Percentiles rank a stretch among this genome's conserved stretches.
phyloP scores from a whole-genome alignment of 1,140 invertebrate genomes.

The Homalodisca vitripennis region DNA sequence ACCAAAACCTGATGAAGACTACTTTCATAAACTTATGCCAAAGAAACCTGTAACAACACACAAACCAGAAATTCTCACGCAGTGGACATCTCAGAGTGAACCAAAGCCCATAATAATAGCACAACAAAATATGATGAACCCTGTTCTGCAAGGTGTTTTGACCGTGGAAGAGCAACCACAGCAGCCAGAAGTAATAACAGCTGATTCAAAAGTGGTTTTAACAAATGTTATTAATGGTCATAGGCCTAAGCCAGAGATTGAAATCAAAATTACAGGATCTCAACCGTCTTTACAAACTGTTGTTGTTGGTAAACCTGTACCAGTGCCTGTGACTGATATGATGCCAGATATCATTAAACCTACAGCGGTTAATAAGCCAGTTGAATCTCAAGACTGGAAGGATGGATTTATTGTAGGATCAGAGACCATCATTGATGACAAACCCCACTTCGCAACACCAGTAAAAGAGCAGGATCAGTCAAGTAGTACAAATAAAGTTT shows the following conservation, averaged over 20 bases:
- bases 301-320: slow-evolving; percentile 38
- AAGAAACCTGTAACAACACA: slow-evolving; percentile 24
- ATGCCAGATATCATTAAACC: slow-evolving; percentile 28
- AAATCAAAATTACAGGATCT: slow-evolving; percentile 18
- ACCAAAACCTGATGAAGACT: slow-evolving; percentile 25
- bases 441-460: background rate
- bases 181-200: slow-evolving; percentile 42
- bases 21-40: slow-evolving; percentile 22
- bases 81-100: slow-evolving; percentile 28
- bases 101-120: slow-evolving; percentile 30
- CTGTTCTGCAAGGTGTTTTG: slow-evolving; percentile 35
- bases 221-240: slow-evolving; percentile 37
- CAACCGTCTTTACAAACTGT: slow-evolving; percentile 37
- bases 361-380: slow-evolving; percentile 29
- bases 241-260: slow-evolving; percentile 25
- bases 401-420: slow-evolving; percentile 36
- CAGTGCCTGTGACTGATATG: slow-evolving; percentile 35
- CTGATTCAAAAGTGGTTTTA: slow-evolving; percentile 39
- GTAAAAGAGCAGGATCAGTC: background rate
- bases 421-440: slow-evolving; percentile 33
- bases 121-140: slow-evolving; percentile 34
- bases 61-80: slow-evolving; percentile 3
- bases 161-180: slow-evolving; percentile 38
- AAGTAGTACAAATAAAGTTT: slow-evolving; percentile 2
- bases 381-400: slow-evolving; percentile 10